Percentiles rank a stretch among this genome's conserved stretches.
phyloP scores from a whole-genome alignment of 2,113 vertebrate species.

The Miniopterus natalensis region DNA sequence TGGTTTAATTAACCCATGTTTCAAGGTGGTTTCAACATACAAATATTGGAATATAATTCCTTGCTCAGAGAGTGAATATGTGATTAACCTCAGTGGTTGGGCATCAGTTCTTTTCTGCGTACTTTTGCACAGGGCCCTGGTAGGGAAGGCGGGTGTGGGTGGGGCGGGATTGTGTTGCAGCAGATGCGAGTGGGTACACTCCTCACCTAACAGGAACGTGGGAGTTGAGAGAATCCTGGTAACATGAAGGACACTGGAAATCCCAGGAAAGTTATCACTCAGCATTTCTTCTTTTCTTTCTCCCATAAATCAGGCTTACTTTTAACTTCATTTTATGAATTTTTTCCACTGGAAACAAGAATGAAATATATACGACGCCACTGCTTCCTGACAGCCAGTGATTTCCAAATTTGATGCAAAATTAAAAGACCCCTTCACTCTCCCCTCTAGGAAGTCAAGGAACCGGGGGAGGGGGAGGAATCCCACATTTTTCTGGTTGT shows the following conservation, averaged over 20 bases:
- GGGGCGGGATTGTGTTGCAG: neutral
- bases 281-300: neutral
- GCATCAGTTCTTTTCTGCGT: neutral
- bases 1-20: neutral
- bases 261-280: neutral
- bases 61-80: neutral
- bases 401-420: slow-evolving; percentile 24
- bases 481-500: neutral
- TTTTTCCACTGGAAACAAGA: neutral
- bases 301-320: neutral
- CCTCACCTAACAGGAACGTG: neutral
- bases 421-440: neutral
- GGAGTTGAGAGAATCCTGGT: neutral
- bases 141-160: neutral
- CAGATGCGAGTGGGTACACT: neutral
- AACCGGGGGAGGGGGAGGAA: neutral
- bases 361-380: neutral
- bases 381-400: neutral
- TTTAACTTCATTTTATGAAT: neutral
- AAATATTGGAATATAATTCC: neutral
- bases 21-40: neutral
- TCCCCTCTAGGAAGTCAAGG: neutral
- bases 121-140: neutral
- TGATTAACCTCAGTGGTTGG: neutral
- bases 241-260: neutral